Conservation (phyloP, 2,113 vertebrate genomes). For the Sebastes schlegelii region DNA sequence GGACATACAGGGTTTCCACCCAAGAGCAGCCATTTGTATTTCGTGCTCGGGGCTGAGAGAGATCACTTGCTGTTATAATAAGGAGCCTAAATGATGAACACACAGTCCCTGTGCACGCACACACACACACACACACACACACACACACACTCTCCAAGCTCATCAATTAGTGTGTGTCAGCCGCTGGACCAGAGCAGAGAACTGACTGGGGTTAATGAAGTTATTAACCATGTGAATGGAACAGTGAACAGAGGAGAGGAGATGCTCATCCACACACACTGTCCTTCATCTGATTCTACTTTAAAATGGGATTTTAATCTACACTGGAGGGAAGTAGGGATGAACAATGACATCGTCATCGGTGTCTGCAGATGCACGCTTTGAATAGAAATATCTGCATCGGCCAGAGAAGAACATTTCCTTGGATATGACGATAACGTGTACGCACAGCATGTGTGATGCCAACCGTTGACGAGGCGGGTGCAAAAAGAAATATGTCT, state of each 20-base stretch:
- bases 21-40: conserved; percentile 2
- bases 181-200: conserved; percentile 24
- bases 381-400: background rate
- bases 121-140: conserved; percentile 2
- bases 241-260: conserved; percentile 7
- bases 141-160: conserved; percentile 6
- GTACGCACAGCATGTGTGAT: too few relatives aligned
- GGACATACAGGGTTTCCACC: conserved; percentile 2
- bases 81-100: conserved; percentile 16
- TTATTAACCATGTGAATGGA: conserved; percentile 38
- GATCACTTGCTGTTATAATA: conserved; percentile 16
- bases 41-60: background rate
- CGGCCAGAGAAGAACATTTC: background rate
- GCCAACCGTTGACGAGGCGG: too few relatives aligned
- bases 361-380: background rate
- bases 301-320: conserved; percentile 7
- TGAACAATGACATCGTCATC: background rate
- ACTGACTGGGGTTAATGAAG: conserved; percentile 49
- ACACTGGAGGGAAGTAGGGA: background rate
- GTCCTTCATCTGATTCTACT: conserved; percentile 8
- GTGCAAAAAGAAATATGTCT: too few relatives aligned
- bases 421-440: background rate
- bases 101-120: background rate
- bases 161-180: conserved; percentile 32
- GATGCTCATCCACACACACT: conserved; percentile 11